Evolutionary conservation across 2,888 invertebrate genomes (phyloP).

Genomic region (Apamea monoglypha): DNA sequence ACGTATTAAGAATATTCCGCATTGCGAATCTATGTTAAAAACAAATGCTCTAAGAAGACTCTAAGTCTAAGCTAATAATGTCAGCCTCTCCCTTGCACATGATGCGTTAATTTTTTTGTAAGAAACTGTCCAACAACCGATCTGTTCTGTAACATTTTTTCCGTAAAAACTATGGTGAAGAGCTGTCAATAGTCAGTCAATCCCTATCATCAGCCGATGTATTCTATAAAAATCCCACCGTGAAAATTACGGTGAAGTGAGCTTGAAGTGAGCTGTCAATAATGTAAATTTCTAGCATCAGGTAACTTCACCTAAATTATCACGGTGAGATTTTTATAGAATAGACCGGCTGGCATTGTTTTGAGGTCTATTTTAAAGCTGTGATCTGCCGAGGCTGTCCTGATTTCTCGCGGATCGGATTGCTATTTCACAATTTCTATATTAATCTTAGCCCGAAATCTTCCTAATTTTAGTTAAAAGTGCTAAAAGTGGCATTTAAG

Average conservation of each 20-base stretch:
- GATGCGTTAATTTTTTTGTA: background rate
- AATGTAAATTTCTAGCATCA: background rate
- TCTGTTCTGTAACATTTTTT: background rate
- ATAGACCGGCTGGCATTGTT: background rate
- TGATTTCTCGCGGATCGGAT: background rate
- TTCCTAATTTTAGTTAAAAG: conserved; percentile 1
- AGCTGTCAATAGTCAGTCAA: background rate
- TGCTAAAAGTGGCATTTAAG: background rate
- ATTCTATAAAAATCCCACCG: background rate
- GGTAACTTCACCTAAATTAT: no score
- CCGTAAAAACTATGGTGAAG: no score
- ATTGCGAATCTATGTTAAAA: background rate
- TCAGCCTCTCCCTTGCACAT: no score
- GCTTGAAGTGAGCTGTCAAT: background rate
- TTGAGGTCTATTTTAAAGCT: background rate
- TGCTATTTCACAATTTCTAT: conserved; percentile 9
- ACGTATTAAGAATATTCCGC: background rate
- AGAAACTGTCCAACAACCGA: background rate
- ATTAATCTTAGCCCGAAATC: background rate
- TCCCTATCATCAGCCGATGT: background rate
- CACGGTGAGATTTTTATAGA: background rate
- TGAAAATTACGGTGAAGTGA: no score
- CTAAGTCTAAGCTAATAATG: background rate
- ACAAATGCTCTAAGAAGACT: background rate
- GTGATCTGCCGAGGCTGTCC: background rate